These are phyloP conservation scores for Caenorhabditis afra DNA, from an alignment of 2,888 invertebrate genomes.

Conservation along the genomic window DNA sequence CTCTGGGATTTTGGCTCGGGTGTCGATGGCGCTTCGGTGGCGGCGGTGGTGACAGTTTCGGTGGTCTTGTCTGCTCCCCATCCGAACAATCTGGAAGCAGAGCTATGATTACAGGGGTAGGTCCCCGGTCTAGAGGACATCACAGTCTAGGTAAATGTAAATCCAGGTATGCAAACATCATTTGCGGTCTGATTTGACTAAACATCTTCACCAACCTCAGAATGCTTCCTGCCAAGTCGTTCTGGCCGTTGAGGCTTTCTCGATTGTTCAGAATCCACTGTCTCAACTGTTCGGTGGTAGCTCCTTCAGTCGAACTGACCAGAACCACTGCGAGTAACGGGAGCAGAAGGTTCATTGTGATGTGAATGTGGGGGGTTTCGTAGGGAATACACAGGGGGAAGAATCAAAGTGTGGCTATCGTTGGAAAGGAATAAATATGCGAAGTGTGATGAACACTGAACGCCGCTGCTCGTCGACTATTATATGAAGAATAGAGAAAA, in stretches of 20 bases:
- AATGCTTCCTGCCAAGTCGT: slow-evolving; percentile 73
- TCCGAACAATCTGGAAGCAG: slow-evolving; percentile 56
- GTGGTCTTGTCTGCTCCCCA: slow-evolving; percentile 55
- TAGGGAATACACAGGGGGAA: not conserved
- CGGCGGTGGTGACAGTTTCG: slow-evolving; percentile 32
- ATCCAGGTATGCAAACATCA: not conserved
- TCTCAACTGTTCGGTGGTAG: slow-evolving; percentile 76
- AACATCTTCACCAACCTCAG: slow-evolving; percentile 39
- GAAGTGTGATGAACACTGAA: slow-evolving; percentile 2
- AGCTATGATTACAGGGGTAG: slow-evolving; percentile 23
- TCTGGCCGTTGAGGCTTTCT: slow-evolving; percentile 68
- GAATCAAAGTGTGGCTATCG: not conserved
- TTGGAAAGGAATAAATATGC: not conserved
- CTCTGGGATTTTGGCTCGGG: slow-evolving; percentile 39
- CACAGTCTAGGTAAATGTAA: not conserved
- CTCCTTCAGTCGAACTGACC: slow-evolving; percentile 37
- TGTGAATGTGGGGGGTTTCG: not conserved
- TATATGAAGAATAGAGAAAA: slow-evolving; percentile 8
- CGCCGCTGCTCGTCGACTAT: slow-evolving; percentile 10
- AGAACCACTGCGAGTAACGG: slow-evolving; percentile 10
- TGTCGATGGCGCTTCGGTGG: slow-evolving; percentile 35
- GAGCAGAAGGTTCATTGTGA: slow-evolving; percentile 24
- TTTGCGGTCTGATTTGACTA: too few species aligned
- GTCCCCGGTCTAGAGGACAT: slow-evolving; percentile 6
- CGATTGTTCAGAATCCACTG: slow-evolving; percentile 77